These are phyloP conservation scores for Anas bernieri DNA, from an alignment of 2,797 vertebrate genomes.

Conservation along the genomic window DNA sequence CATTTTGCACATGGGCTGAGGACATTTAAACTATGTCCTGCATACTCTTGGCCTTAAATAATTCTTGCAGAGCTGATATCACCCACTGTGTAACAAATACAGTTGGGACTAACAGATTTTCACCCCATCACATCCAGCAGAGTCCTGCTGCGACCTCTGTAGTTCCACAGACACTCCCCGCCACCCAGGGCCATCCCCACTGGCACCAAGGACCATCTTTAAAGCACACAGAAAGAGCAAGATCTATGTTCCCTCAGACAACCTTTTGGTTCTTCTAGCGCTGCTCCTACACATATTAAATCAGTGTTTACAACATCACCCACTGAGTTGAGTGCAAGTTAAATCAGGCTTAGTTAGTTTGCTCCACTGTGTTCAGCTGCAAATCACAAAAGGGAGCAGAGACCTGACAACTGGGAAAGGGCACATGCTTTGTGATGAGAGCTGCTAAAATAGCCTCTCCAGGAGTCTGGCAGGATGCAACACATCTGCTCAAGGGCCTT, in stretches of 20 bases:
- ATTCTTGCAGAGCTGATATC: neutral
- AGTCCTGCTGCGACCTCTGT: neutral
- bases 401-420: neutral
- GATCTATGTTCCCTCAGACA: neutral
- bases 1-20: neutral
- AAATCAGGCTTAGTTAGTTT: slow-evolving; percentile 58
- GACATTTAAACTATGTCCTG: neutral
- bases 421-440: neutral
- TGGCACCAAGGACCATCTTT: neutral
- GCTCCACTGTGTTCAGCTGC: slow-evolving; percentile 1
- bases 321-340: slow-evolving; percentile 23
- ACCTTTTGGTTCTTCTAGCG: neutral
- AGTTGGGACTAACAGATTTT: neutral
- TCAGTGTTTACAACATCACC: slow-evolving; percentile 52
- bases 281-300: slow-evolving; percentile 26
- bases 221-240: accelerated
- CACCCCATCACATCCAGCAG: neutral
- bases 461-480: neutral
- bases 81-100: neutral
- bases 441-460: neutral
- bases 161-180: neutral
- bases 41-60: neutral
- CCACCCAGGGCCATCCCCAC: accelerated
- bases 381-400: neutral
- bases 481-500: neutral